A percentile compares a stretch with the other conserved stretches of the same genome.
Conservation (phyloP, 1,140 invertebrate species). For the Drosophila repleta region DNA sequence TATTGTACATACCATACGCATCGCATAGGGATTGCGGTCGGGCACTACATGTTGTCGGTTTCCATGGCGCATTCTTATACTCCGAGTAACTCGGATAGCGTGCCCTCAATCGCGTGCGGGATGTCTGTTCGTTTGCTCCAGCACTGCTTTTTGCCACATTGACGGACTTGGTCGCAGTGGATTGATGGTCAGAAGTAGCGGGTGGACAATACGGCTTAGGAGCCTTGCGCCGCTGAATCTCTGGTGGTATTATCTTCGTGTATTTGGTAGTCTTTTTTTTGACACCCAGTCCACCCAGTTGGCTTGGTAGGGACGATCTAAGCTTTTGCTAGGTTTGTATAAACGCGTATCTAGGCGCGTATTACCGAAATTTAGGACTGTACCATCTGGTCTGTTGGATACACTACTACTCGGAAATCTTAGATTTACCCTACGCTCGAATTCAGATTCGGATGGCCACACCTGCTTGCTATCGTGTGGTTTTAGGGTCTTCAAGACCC, state of each 20-base stretch:
- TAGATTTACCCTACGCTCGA: no score
- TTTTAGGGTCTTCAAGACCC: no score
- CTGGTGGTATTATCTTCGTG: not conserved
- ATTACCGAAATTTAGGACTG: not conserved
- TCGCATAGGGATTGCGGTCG: no score
- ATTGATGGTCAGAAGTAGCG: no score
- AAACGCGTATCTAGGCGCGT: slow-evolving; percentile 14
- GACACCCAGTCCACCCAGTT: slow-evolving; percentile 41
- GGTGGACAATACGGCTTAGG: no score
- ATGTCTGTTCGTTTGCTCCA: not conserved
- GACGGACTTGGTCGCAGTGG: not conserved
- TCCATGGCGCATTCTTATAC: not conserved
- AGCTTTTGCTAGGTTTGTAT: slow-evolving; percentile 23
- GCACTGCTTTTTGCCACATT: not conserved
- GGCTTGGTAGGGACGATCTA: slow-evolving; percentile 19
- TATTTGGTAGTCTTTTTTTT: not conserved
- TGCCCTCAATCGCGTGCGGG: slow-evolving; percentile 2
- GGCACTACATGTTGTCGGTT: no score
- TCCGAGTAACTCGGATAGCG: slow-evolving; percentile 52
- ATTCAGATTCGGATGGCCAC: no score
- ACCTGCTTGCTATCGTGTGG: no score
- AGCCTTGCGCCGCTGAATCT: not conserved
- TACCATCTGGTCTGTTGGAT: not conserved
- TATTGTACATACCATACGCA: no score
- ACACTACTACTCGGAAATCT: no score